A percentile compares a stretch with the other conserved stretches of the same genome.
Conservation (phyloP, 2,797 vertebrate species). For the Danionella dracula region DNA sequence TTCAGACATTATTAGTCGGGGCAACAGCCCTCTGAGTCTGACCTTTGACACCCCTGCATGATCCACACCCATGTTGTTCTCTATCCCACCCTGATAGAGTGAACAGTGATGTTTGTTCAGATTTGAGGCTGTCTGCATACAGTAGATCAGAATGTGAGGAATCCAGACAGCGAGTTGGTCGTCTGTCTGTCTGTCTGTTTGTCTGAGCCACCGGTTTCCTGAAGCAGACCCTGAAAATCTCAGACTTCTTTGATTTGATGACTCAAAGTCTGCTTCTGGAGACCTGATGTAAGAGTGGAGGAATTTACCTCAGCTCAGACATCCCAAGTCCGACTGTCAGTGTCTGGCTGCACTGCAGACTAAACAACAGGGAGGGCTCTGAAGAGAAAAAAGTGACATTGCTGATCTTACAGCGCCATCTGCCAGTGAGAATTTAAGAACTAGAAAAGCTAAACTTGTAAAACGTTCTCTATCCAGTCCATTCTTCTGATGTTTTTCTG, state of each 20-base stretch:
- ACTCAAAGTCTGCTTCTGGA: conserved; percentile 50
- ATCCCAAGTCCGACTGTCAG: conserved; percentile 19
- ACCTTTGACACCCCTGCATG: no score
- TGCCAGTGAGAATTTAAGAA: neutral
- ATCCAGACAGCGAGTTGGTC: conserved; percentile 45
- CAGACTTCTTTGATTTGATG: conserved; percentile 46
- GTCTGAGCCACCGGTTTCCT: conserved; percentile 45
- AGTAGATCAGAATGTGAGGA: conserved; percentile 38
- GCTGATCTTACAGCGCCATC: conserved; percentile 9
- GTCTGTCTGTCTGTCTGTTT: conserved; percentile 31
- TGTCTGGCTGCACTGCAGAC: conserved; percentile 23
- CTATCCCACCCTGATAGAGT: no score
- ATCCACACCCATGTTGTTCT: no score
- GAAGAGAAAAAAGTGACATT: neutral
- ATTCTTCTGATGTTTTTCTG: no score
- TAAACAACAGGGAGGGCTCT: conserved; percentile 20
- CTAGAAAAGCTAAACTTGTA: no score
- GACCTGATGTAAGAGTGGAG: conserved; percentile 51
- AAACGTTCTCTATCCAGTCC: no score
- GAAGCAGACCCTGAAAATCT: conserved; percentile 44
- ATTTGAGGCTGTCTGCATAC: conserved; percentile 27
- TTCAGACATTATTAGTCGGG: no score
- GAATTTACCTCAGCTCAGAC: conserved; percentile 45
- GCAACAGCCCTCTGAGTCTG: no score
- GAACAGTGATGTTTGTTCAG: conserved; percentile 33